A percentile compares a stretch with the other conserved stretches of the same genome.
Evolutionary conservation across 2,797 vertebrate genomes (phyloP).

Genomic region (Coregonus sp.): DNA sequence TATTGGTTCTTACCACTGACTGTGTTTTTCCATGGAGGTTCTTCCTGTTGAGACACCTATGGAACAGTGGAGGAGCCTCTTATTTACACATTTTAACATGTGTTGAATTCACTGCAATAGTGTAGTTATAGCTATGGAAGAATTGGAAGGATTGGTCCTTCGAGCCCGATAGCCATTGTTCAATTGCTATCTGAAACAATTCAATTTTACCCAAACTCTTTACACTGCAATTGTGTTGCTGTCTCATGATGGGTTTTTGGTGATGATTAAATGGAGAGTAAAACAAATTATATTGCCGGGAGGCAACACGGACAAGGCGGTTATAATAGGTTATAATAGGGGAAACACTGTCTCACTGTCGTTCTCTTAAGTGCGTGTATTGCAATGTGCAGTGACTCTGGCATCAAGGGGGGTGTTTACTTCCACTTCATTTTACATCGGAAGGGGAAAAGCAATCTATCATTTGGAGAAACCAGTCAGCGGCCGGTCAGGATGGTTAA

Average conservation of each 20-base stretch:
- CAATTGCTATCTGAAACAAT: background rate
- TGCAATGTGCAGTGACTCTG: conserved; percentile 11
- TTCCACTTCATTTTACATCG: conserved; percentile 38
- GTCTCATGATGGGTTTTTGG: background rate
- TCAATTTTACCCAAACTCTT: background rate
- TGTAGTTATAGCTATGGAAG: no score
- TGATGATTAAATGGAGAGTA: background rate
- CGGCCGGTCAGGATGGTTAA: conserved; percentile 17
- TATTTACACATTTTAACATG: background rate
- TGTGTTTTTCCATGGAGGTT: conserved; percentile 14
- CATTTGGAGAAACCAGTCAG: conserved; percentile 32
- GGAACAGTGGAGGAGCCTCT: background rate
- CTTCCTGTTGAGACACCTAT: conserved; percentile 1
- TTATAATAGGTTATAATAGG: background rate
- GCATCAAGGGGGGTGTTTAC: conserved; percentile 25
- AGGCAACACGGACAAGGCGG: background rate
- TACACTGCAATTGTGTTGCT: background rate
- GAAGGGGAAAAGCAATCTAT: conserved; percentile 31
- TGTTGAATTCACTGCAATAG: background rate
- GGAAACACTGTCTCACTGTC: conserved; percentile 5
- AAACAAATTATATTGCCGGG: background rate
- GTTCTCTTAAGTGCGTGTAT: background rate
- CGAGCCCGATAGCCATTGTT: background rate
- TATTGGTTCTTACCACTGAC: conserved; percentile 17
- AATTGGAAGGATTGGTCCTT: background rate